Evolutionary conservation across 1,140 invertebrate genomes (phyloP), one percentile per base, ranked within the genome.

Genomic region (Anastrepha ludens): DNA sequence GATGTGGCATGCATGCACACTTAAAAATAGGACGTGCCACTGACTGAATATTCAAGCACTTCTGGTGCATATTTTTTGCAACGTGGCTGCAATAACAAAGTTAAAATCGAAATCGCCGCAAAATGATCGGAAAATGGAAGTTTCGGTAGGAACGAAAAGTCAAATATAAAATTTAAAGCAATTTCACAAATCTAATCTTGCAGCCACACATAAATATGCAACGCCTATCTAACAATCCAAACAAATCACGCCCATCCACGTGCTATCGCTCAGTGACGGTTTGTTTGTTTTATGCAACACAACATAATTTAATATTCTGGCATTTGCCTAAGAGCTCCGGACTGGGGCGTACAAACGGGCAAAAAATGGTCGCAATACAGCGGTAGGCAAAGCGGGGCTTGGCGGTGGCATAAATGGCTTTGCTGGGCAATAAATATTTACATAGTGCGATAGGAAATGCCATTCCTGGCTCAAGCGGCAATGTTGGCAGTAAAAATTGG

Each of bases 401-500:
- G 13, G 41, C 13, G 15, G 67, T 11, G 41, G 13, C 44, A 70
- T 55, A 39, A 78, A 47, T 15, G 74, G 47, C 47, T 55, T 81
- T 50, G 47, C 44, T 41, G 20, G 44, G 74, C 55, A 81, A 81
- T 55, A 81, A 81, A 81, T 81, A 81, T 81, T 81, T 58, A 41
- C 74, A 81, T 81, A 29, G 74, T 47, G n/a, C 8, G 74, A 81
- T 81, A 81, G 74, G 74, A 50, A 81, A 55, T 17, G 17, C 47
- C 44, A 29, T 55, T n/a, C 47, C n/a, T 50, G 17, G 74, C 64
- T 11, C 74, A 17, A 15, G 7, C 74, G 20, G 74, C 74, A 9
- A 55, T 81, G 74, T 81, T 81, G 74, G 74, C 74, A 81, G 11
- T n/a, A 29, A 58, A 58, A 74, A 74, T 74, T 74, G 67, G 67